Conservation (phyloP, 2,888 invertebrate genomes). For the Harpagoxenus sublaevis region DNA sequence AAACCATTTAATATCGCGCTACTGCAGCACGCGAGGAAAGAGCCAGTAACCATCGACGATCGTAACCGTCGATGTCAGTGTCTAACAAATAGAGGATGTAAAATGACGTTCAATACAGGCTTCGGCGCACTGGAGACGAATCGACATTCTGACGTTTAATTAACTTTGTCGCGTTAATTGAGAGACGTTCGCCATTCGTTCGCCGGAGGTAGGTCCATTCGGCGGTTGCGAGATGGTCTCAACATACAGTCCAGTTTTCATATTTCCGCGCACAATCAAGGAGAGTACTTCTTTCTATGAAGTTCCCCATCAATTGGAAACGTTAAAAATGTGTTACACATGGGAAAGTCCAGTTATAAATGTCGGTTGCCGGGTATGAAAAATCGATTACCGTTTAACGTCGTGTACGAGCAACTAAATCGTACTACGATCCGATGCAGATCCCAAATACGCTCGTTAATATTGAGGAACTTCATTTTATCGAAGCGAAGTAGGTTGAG, state of each 20-base stretch:
- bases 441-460: neutral
- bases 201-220: slow-evolving; percentile 10
- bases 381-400: slow-evolving; percentile 38
- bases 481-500: neutral
- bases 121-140: slow-evolving; percentile 27
- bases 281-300: neutral
- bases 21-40: slow-evolving; percentile 24
- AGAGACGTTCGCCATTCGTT: slow-evolving; percentile 25
- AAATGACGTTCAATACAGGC: slow-evolving; percentile 39
- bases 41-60: slow-evolving; percentile 27
- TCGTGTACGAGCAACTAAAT: neutral
- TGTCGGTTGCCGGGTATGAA: slow-evolving; percentile 8
- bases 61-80: slow-evolving; percentile 41
- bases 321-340: slow-evolving; percentile 39
- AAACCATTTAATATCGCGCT: slow-evolving; percentile 49
- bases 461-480: neutral
- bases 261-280: slow-evolving; percentile 29
- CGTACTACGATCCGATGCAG: neutral
- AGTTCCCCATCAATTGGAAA: slow-evolving; percentile 21
- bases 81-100: slow-evolving; percentile 46
- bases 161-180: slow-evolving; percentile 60
- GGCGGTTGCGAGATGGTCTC: slow-evolving; percentile 16
- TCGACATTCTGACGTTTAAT: slow-evolving; percentile 63
- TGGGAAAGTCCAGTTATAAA: slow-evolving; percentile 18
- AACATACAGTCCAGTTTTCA: slow-evolving; percentile 20